These are phyloP conservation scores for Psephotus haematonotus DNA, from an alignment of 2,113 vertebrate species.

Conservation along the genomic window DNA sequence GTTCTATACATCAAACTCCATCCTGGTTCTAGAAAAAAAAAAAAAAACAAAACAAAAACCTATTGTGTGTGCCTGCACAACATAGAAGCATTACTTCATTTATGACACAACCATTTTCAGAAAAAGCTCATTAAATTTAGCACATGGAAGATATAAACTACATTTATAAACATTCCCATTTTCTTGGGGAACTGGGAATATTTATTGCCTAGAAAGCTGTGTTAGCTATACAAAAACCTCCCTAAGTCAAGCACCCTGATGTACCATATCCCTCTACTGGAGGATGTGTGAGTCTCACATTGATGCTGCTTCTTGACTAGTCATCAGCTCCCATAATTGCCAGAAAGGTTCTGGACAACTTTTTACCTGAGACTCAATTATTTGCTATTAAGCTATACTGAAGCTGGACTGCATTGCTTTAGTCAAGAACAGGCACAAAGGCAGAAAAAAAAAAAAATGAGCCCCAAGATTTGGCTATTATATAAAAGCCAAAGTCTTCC, in stretches of 20 bases:
- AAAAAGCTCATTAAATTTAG: background rate
- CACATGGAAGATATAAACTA: background rate
- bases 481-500: background rate
- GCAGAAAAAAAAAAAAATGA: background rate
- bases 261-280: background rate
- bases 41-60: no score
- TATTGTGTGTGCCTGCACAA: accelerated
- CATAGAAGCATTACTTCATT: background rate
- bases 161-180: background rate
- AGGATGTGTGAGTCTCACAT: background rate
- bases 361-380: background rate
- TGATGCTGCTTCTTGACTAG: background rate
- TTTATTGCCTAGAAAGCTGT: background rate
- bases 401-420: background rate
- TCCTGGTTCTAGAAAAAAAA: background rate
- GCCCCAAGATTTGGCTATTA: background rate
- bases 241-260: accelerated
- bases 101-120: background rate
- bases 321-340: background rate
- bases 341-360: background rate
- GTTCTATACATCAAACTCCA: background rate
- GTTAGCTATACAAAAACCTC: background rate
- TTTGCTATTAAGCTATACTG: background rate
- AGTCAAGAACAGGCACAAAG: background rate
- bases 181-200: background rate